These are phyloP conservation scores for Triplophysa dalaica DNA, from an alignment of 2,113 vertebrate genomes.

Conservation along the genomic window DNA sequence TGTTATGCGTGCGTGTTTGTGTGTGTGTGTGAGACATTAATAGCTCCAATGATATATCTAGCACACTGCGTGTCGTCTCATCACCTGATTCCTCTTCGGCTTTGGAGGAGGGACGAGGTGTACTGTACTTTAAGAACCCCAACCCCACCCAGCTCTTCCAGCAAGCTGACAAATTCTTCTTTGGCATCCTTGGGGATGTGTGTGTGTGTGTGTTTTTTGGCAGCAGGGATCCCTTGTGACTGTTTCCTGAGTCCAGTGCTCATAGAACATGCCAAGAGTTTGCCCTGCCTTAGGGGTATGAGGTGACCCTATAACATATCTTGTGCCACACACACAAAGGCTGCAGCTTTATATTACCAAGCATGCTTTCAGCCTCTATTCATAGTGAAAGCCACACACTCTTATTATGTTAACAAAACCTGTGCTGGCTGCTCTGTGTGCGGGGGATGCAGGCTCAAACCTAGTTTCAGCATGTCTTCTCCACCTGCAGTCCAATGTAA, in stretches of 20 bases:
- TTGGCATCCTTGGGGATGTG: constrained; percentile 5
- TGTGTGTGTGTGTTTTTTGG: constrained; percentile 36
- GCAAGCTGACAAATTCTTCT: constrained; percentile 53
- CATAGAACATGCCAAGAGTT: constrained; percentile 27
- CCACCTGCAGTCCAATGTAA: too few species aligned
- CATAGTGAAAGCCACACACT: not conserved
- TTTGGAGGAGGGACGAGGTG: constrained; percentile 4
- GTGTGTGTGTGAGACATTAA: constrained; percentile 66
- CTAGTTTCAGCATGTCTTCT: too few species aligned
- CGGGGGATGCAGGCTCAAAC: too few species aligned
- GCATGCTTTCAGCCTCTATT: not conserved
- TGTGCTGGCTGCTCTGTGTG: too few species aligned
- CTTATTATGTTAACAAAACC: constrained; percentile 8
- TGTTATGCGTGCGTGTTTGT: constrained; percentile 30
- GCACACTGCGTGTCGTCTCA: constrained; percentile 72
- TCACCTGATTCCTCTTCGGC: constrained; percentile 72
- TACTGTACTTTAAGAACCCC: constrained; percentile 26
- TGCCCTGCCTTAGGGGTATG: constrained; percentile 26
- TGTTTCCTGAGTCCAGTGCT: constrained; percentile 35
- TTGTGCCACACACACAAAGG: constrained; percentile 6
- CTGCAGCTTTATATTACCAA: constrained; percentile 30
- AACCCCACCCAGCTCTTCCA: constrained; percentile 31
- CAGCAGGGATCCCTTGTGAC: constrained; percentile 21
- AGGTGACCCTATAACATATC: constrained; percentile 38
- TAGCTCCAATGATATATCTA: constrained; percentile 68